Base-by-base conservation (phyloP, 2,888 invertebrate species). In the Nowickia ferox region DNA sequence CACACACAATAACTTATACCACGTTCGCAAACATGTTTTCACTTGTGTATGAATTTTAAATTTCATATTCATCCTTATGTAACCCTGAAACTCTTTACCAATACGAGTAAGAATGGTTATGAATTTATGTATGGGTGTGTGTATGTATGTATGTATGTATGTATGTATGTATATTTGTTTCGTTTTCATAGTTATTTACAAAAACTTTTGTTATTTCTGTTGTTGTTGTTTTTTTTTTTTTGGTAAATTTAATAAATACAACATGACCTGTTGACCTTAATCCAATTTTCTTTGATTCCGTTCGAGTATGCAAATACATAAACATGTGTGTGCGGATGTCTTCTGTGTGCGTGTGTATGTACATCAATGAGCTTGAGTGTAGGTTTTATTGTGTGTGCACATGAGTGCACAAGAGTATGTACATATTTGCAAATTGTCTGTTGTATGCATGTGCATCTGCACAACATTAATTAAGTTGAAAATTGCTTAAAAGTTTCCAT, bases 211-310 rank as follows among this genome's bases (percentile, higher is more conserved):
- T 22, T 71, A 15, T 44, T 71, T n/a, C 22, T 71, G 46, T 66
- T 78, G 74, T 74, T 61, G 38, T 63, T 57, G 57, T 44, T 71
- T 38, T 30, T 69, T 13, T 51, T 57, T 65, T 82, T 78, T 85
- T 55, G 44, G 19, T 51, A 85, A 79, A 86, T 83, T 86, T 86
- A 71, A 83, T 78, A 85, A 71, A 85, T 82, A 74, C 78, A 78
- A 48, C n/a, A 63, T 75, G 85, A 87, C 87, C 87, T 85, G 79
- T 84, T 87, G 87, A 87, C 87, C 87, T 87, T 87, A 87, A 86
- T 87, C 87, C 79, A 79, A 79, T 86, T 79, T 79, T 61, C 75
- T 78, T 74, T 78, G 59, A 66, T 61, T 77, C 38, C 51, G 13
- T 57, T 30, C 15, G 30, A 30, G 11, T 44, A 22, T 63, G 61